phyloP scores from a whole-genome alignment of 2,113 vertebrate genomes.

The Pao palembangensis region DNA sequence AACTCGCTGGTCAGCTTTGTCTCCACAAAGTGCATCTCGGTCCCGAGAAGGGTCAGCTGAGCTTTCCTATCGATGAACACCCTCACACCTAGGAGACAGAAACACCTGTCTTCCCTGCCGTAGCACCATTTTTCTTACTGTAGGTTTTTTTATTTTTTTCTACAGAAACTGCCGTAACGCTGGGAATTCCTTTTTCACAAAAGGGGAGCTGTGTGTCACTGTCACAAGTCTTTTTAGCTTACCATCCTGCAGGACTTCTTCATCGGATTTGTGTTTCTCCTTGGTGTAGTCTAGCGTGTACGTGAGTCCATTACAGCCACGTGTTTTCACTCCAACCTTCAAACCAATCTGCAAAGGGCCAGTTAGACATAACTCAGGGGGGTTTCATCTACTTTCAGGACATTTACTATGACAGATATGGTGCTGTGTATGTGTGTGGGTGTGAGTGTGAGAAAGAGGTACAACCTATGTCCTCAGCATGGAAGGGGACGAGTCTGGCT shows the following conservation, averaged over 20 bases:
- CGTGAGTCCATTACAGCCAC: slow-evolving; percentile 95
- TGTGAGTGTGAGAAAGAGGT: no score
- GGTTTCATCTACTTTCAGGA: not conserved
- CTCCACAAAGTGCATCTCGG: slow-evolving; percentile 98
- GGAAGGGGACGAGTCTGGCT: not conserved
- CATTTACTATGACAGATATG: no score
- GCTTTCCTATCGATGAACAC: slow-evolving; percentile 98
- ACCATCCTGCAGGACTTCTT: slow-evolving; percentile 96
- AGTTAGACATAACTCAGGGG: not conserved
- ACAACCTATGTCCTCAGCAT: no score
- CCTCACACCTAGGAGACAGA: slow-evolving; percentile 80
- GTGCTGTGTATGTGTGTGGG: no score
- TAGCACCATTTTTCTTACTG: no score
- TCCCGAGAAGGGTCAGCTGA: slow-evolving; percentile 94
- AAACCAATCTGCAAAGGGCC: slow-evolving; percentile 81
- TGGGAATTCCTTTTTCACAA: no score
- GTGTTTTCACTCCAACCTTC: slow-evolving; percentile 93
- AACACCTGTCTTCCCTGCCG: not conserved
- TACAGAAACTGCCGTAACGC: no score
- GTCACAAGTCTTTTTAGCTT: slow-evolving; percentile 21
- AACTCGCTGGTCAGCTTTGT: slow-evolving; percentile 93
- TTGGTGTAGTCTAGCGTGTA: slow-evolving; percentile 93
- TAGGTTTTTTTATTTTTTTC: no score
- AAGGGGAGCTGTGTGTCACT: no score
- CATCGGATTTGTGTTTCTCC: slow-evolving; percentile 87